Conservation (phyloP, 2,888 invertebrate species). For the Drosophila koepferae region DNA sequence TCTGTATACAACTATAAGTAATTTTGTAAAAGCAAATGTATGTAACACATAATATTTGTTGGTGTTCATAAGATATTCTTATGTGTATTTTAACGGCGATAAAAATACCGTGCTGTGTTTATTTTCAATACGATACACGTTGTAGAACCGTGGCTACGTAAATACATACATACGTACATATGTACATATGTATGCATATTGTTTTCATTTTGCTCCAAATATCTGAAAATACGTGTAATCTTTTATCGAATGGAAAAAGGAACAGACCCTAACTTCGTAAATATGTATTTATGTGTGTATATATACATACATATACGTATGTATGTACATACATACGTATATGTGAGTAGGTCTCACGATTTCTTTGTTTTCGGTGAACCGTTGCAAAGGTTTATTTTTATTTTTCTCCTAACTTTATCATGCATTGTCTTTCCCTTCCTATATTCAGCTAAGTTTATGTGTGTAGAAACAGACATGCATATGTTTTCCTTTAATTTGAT, state of each 20-base stretch:
- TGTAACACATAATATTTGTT: slow-evolving; percentile 9
- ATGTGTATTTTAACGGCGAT: slow-evolving; percentile 53
- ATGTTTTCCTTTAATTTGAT: slow-evolving; percentile 10
- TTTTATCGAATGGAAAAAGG: slow-evolving; percentile 11
- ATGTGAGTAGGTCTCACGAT: slow-evolving; percentile 2
- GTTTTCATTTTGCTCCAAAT: slow-evolving; percentile 10
- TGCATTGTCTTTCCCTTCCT: slow-evolving; percentile 25
- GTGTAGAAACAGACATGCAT: neutral
- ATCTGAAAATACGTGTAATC: slow-evolving; percentile 4
- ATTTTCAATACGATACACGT: slow-evolving; percentile 36
- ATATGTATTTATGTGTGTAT: neutral
- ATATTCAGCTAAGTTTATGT: slow-evolving; percentile 6
- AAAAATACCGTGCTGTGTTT: slow-evolving; percentile 58
- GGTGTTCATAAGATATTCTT: slow-evolving; percentile 21
- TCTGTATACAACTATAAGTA: slow-evolving; percentile 35
- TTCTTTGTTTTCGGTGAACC: slow-evolving; percentile 31
- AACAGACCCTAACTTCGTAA: neutral
- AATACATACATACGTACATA: neutral
- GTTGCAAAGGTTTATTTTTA: slow-evolving; percentile 37
- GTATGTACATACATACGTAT: neutral
- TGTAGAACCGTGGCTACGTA: slow-evolving; percentile 11
- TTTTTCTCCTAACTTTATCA: slow-evolving; percentile 30
- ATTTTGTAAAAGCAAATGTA: slow-evolving; percentile 12
- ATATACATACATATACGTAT: neutral
- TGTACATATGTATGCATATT: neutral